These are phyloP conservation scores for Sialis lutaria DNA, from an alignment of 2,888 invertebrate species.

Conservation along the genomic window DNA sequence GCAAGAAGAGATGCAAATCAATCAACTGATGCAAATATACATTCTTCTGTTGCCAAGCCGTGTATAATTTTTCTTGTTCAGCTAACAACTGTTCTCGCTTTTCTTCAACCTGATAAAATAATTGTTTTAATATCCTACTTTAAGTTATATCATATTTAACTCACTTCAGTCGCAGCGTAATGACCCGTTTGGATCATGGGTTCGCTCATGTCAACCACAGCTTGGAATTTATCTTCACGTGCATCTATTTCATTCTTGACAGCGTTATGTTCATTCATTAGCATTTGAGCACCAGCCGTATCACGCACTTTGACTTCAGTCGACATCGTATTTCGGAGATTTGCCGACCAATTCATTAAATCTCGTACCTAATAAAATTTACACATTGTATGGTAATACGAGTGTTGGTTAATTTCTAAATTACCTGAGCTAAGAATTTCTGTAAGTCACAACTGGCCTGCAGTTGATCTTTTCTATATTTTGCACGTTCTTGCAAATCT, in stretches of 20 bases:
- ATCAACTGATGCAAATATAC: slow-evolving; percentile 78
- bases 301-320: slow-evolving; percentile 70
- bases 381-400: neutral
- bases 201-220: slow-evolving; percentile 57
- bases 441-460: slow-evolving; percentile 80
- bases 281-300: slow-evolving; percentile 61
- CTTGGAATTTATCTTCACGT: slow-evolving; percentile 61
- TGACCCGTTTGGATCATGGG: slow-evolving; percentile 75
- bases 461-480: slow-evolving; percentile 59
- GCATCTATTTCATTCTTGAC: slow-evolving; percentile 78
- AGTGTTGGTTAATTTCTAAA: neutral
- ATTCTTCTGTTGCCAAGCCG: slow-evolving; percentile 79
- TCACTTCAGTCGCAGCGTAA: slow-evolving; percentile 52
- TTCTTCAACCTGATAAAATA: slow-evolving; percentile 35
- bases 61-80: slow-evolving; percentile 60
- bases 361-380: slow-evolving; percentile 47
- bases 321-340: slow-evolving; percentile 56
- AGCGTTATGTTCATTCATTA: slow-evolving; percentile 69
- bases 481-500: slow-evolving; percentile 65
- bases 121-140: no score
- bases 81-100: slow-evolving; percentile 59
- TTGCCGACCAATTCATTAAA: slow-evolving; percentile 74
- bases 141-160: no score
- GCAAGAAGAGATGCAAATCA: slow-evolving; percentile 83
- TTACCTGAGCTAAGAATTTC: slow-evolving; percentile 64